These are phyloP conservation scores for Brachyhypopomus gauderio DNA, from an alignment of 2,113 vertebrate species.

Conservation along the genomic window DNA sequence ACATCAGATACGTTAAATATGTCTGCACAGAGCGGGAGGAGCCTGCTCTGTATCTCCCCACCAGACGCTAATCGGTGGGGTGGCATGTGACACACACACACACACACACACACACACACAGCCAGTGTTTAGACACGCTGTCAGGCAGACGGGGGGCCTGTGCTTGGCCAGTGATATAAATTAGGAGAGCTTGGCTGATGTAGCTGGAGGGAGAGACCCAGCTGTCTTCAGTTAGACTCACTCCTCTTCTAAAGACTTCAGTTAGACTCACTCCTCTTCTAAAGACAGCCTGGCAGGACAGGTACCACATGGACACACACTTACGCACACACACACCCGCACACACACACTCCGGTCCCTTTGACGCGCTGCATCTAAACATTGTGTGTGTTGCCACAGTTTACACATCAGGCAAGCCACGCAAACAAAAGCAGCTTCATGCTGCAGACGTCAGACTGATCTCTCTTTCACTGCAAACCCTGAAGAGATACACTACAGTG, in stretches of 20 bases:
- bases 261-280: conserved; percentile 67
- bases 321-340: no score
- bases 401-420: background rate
- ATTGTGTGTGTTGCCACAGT: no score
- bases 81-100: conserved; percentile 63
- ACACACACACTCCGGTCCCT: no score
- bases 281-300: conserved; percentile 66
- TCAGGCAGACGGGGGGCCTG: conserved; percentile 63
- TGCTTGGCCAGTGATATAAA: conserved; percentile 71
- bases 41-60: conserved; percentile 77
- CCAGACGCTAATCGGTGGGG: conserved; percentile 74
- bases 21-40: conserved; percentile 78
- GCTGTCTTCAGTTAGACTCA: conserved; percentile 76
- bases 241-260: conserved; percentile 64
- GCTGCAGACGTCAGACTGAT: background rate
- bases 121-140: conserved; percentile 66
- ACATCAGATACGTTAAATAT: conserved; percentile 86
- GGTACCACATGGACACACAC: conserved; percentile 70
- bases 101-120: conserved; percentile 39
- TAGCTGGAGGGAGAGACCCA: conserved; percentile 69
- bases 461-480: no score
- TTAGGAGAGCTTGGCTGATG: conserved; percentile 69
- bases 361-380: no score
- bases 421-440: background rate
- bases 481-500: no score